Evolutionary conservation across 2,797 vertebrate genomes (phyloP), one percentile per base, ranked within the genome.

Genomic region (Tachyglossus aculeatus): DNA sequence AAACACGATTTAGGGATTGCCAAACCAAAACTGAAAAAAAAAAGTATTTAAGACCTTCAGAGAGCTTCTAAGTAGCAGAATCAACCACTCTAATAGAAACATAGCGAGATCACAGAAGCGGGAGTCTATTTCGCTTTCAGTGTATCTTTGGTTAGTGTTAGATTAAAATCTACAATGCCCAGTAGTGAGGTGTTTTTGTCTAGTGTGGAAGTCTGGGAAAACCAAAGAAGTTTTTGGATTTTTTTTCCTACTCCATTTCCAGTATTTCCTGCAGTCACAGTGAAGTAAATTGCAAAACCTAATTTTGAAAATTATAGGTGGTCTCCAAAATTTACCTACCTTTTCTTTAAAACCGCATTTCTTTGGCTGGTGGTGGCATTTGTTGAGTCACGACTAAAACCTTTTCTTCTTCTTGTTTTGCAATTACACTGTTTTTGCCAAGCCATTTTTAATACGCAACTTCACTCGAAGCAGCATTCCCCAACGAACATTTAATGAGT

Each of bases 1-100:
- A 43, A 64, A 16, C 7, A 4, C 0, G 6, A 3, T 15, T 2
- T 6, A 60, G 40, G 48, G 9, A 38, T 18, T 10, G 15, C 9
- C 36, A 37, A 34, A 2, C 29, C 44, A 1, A 13, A 37, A 2
- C 52, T 7, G 24, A 25, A 45, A 37, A 47, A 33, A 9, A 12
- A 18, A 1, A 10, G 24, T 7, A 5, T 18, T 1, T 5, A 36
- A 29, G 10, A 22, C 0, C 0, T 7, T 4, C 1, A 16, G 19
- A 9, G 13, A 4, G 1, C 1, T 6, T 4, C 2, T 0, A 1
- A 2, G 2, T 22, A 1, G 0, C 14, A 3, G 45, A 9, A 8
- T 21, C 9, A 15, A 48, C 8, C 0, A 0, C 29, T 37, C 50
- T 27, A 15, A 13, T 31, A 22, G 9, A 9, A 48, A 48, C 34